A percentile compares a stretch with the other conserved stretches of the same genome.
Evolutionary conservation across 2,888 invertebrate species (phyloP).

Genomic region (Brenthis hecate): DNA sequence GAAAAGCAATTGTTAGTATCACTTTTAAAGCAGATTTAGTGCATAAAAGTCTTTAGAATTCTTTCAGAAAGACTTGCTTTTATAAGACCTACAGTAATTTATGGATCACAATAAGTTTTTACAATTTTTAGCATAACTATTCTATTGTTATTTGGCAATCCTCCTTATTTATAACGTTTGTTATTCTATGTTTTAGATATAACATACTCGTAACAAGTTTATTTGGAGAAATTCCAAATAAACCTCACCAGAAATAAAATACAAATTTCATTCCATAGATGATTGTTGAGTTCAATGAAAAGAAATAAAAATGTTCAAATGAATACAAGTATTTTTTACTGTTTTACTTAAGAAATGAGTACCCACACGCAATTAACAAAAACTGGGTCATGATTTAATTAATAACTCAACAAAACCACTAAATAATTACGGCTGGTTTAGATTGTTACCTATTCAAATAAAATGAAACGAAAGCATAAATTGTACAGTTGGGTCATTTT

Average conservation of each 20-base stretch:
- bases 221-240: constrained; percentile 33
- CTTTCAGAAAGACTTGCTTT: constrained; percentile 5
- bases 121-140: constrained; percentile 10
- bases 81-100: neutral
- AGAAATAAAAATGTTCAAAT: neutral
- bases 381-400: neutral
- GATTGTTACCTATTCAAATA: constrained; percentile 6
- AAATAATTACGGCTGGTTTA: constrained; percentile 5
- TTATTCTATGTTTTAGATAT: constrained; percentile 22
- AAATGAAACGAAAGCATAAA: constrained; percentile 11
- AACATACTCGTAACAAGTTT: constrained; percentile 11
- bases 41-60: constrained; percentile 14
- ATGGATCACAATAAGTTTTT: constrained; percentile 25
- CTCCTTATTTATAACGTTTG: constrained; percentile 18
- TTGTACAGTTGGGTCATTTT: neutral
- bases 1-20: constrained; percentile 24
- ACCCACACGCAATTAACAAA: neutral
- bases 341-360: neutral
- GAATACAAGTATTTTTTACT: neutral
- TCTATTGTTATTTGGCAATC: constrained; percentile 29
- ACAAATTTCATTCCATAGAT: neutral
- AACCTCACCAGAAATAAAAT: no score
- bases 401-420: constrained; percentile 4
- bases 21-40: constrained; percentile 27
- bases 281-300: neutral